A percentile compares a stretch with the other conserved stretches of the same genome.
Evolutionary conservation across 92 coral and sea anemone species (phyloP).

Genomic region (Isaurus tuberculatus): DNA sequence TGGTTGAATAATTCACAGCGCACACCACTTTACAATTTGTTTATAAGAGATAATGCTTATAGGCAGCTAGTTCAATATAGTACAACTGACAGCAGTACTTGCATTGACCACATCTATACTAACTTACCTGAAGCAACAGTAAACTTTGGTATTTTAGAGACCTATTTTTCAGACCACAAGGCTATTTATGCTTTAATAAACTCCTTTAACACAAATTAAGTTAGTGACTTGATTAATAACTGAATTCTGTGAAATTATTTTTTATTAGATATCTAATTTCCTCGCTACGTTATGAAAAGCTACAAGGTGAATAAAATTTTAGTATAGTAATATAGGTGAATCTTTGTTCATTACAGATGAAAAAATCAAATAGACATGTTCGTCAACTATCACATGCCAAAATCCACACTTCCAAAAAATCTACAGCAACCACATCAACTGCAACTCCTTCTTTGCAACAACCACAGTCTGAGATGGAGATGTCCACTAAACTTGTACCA

Average conservation of each 20-base stretch:
- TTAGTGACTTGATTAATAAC: not conserved
- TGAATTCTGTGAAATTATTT: not conserved
- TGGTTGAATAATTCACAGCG: slow-evolving; percentile 6
- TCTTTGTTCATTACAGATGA: not conserved
- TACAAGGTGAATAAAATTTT: not conserved
- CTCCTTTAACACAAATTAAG: not conserved
- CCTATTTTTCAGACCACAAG: slow-evolving; percentile 21
- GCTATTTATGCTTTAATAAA: slow-evolving; percentile 19
- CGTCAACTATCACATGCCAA: not conserved
- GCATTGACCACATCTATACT: slow-evolving; percentile 26
- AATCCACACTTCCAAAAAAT: not conserved
- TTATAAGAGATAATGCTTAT: slow-evolving; percentile 31
- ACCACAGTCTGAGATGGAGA: slow-evolving; percentile 50
- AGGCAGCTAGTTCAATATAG: slow-evolving; percentile 18
- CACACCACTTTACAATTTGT: slow-evolving; percentile 24
- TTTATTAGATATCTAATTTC: not conserved
- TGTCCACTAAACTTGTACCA: slow-evolving; percentile 46
- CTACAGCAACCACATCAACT: slow-evolving; percentile 47
- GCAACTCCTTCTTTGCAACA: slow-evolving; percentile 48
- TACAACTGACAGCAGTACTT: slow-evolving; percentile 20
- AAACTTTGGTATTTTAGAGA: slow-evolving; percentile 4
- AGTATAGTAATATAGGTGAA: not conserved
- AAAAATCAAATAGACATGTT: not conserved
- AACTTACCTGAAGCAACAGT: slow-evolving; percentile 17
- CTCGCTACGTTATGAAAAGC: not conserved